Base-by-base conservation (phyloP, 2,113 vertebrate genomes). In the Suricata suricatta region DNA sequence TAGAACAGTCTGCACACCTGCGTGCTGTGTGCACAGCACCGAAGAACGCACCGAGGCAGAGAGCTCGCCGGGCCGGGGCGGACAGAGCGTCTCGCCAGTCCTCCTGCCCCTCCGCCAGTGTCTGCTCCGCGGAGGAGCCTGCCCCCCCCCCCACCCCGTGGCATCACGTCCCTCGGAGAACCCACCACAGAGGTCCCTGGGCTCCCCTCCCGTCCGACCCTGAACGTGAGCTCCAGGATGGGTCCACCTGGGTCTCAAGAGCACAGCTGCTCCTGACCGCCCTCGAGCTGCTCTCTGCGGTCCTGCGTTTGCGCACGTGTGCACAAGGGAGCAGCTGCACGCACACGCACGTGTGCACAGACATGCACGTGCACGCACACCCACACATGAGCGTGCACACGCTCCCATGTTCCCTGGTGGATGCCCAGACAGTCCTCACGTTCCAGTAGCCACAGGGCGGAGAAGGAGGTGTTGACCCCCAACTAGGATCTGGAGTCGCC, bases 401-500 rank as follows among this genome's bases (percentile, higher is more conserved):
- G 27, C 33, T 12, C 8, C 64, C 82, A 9, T 11, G 25, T 19
- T 66, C 38, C 50, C 72, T 38, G 14, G 27, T 1, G 69, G 11
- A 10, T 25, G 31, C 35, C 80, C 47, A 7, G 15, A 54, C 7
- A 1, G 74, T 2, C 50, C 35, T 19, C 71, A 29, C 0, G 2
- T 47, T 50, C 33, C 2, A 0, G 88, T 3, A 0, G 29, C 63
- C 7, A 0, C 25, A 1, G 29, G 8, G 35, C 23, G 27, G 21
- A 66, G 25, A 25, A 16, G 25, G 27, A 0, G 4, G 27, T 10
- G 19, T 5, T 0, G 60, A 69, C 0, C 1, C 23, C 47, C 44
- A 23, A 31, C 15, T 33, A 0, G 11, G 47, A 27, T n/a, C 81
- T 2, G 1, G 21, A 1, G 44, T 27, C 1, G 0, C 21, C 82